Evolutionary conservation across 2,888 invertebrate genomes (phyloP), one percentile per base, ranked within the genome.

Genomic region (Zele albiditarsus): DNA sequence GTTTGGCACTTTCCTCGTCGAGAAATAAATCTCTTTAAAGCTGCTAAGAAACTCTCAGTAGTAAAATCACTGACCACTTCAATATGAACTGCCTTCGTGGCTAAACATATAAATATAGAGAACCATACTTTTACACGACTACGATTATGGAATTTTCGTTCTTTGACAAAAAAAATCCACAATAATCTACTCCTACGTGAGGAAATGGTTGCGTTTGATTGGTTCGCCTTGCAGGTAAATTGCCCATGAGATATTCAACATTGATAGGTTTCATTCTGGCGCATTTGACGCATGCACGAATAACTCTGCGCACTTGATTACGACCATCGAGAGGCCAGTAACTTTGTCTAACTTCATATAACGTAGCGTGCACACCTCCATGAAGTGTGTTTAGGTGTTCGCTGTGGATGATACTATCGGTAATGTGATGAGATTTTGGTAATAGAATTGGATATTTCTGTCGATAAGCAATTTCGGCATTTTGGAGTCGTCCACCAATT

Each of bases 21-120:
- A 10, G 74, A 5, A 1, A 77, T 38, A 57, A 82, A 80, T n/a
- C 80, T 71, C 27, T 65, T 63, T 0, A 82, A 63, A 10, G 79
- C 74, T 0, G 74, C 80, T 0, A 82, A 12, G 57, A 82, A 81
- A 3, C 68, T 78, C 53, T 79, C 79, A 12, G 78, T 77, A 14
- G 79, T 74, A 14, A 80, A 33, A 49, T 79, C 78, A 12, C 73
- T 73, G 23, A 77, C 77, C 14, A 79, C 10, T 57, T 81, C 79
- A 4, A 79, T 60, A 68, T 80, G 79, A 3, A 76, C 74, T 1
- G 78, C 80, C 38, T 80, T 77, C 8, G 71, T 66, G 1, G 53
- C 69, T 20, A 78, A 72, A 33, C 80, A 77, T 12, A 79, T 68
- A 16, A 78, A 79, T 0, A 79, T 46, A 1, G 75, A 70, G 1